Percentiles rank a stretch among this genome's conserved stretches.
phyloP scores from a whole-genome alignment of 2,888 invertebrate species.

The Ceraclea dissimilis region DNA sequence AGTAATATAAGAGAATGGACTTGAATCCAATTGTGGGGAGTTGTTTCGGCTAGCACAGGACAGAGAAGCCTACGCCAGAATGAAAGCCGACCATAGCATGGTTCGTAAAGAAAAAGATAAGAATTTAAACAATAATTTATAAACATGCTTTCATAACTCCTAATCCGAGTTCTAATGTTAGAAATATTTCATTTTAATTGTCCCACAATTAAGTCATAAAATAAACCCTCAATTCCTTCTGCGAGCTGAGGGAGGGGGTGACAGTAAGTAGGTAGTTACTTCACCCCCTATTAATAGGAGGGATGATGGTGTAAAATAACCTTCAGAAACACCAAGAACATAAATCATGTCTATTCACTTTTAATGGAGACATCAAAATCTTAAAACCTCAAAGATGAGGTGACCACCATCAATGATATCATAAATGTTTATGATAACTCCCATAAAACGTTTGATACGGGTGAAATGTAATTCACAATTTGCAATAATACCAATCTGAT shows the following conservation, averaged over 20 bases:
- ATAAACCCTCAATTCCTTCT: not conserved
- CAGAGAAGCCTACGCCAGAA: no score
- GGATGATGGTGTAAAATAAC: not conserved
- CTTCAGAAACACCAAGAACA: conserved; percentile 5
- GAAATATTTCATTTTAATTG: conserved; percentile 1
- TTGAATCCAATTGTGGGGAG: no score
- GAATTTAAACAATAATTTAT: no score
- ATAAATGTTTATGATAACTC: not conserved
- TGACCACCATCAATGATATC: conserved; percentile 7
- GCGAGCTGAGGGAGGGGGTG: no score
- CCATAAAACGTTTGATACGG: not conserved
- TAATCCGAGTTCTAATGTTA: not conserved
- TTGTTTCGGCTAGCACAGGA: no score
- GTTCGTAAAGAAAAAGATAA: no score
- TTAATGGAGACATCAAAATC: conserved; percentile 25
- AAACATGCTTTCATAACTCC: not conserved
- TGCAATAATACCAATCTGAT: not conserved
- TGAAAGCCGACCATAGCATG: no score
- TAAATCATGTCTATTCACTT: conserved; percentile 24
- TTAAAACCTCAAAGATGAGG: conserved; percentile 13
- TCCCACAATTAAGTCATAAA: not conserved
- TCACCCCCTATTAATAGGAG: not conserved
- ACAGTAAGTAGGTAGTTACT: no score
- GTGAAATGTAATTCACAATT: not conserved
- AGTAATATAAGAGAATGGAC: no score